These are phyloP conservation scores for Calliphora vicina DNA, from an alignment of 1,140 invertebrate genomes.

Conservation along the genomic window DNA sequence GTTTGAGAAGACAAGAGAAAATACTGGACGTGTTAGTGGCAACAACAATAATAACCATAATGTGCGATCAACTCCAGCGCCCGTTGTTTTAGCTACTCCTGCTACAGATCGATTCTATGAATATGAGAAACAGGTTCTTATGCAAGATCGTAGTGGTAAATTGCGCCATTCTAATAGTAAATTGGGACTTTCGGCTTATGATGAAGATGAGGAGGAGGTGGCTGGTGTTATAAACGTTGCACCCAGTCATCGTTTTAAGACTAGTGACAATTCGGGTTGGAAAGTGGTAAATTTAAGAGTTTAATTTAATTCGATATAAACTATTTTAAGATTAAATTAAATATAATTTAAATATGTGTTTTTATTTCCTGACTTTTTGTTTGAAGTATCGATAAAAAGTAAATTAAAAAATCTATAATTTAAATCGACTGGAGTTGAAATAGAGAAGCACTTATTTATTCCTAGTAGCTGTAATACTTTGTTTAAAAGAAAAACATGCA, in stretches of 20 bases:
- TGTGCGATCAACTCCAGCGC: not conserved
- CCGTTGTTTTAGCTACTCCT: slow-evolving; percentile 32
- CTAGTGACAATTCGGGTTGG: slow-evolving; percentile 46
- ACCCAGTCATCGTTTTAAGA: slow-evolving; percentile 19
- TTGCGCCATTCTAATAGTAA: not conserved
- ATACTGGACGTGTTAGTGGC: not conserved
- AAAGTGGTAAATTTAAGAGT: slow-evolving; percentile 53
- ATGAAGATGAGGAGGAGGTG: slow-evolving; percentile 35
- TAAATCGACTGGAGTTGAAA: no score
- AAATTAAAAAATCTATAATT: no score
- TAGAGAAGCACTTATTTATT: no score
- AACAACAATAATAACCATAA: not conserved
- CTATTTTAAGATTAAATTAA: no score
- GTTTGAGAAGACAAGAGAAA: slow-evolving; percentile 49
- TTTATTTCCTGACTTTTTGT: no score
- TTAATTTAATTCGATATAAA: not conserved
- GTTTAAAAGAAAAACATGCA: no score
- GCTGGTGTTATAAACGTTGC: slow-evolving; percentile 15
- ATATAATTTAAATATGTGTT: no score
- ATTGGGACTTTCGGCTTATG: slow-evolving; percentile 38
- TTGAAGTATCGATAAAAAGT: no score
- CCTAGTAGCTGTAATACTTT: no score
- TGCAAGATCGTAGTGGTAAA: slow-evolving; percentile 42
- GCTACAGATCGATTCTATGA: slow-evolving; percentile 57
- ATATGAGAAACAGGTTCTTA: slow-evolving; percentile 49